Conservation (phyloP, 2,113 vertebrate genomes). For the Hepsetus odoe region DNA sequence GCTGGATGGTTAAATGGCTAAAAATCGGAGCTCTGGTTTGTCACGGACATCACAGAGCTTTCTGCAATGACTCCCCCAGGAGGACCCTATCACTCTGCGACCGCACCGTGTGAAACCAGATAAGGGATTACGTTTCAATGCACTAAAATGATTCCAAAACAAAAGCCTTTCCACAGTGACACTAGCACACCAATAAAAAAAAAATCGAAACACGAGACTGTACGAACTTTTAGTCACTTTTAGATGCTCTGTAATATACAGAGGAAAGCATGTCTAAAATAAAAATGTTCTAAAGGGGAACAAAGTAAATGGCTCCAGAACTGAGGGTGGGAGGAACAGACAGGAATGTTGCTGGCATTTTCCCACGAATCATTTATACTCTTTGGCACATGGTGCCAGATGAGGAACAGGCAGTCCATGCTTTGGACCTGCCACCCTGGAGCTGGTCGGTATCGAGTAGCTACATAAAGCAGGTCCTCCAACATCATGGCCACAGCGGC, state of each 20-base stretch:
- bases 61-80: neutral
- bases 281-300: conserved; percentile 50
- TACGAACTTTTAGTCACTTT: conserved; percentile 25
- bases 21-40: neutral
- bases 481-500: conserved; percentile 22
- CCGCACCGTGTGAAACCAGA: conserved; percentile 13
- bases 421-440: conserved; percentile 20
- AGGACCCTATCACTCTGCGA: neutral
- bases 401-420: conserved; percentile 16
- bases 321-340: conserved; percentile 46
- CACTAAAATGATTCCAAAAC: neutral
- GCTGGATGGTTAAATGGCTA: neutral
- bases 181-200: neutral
- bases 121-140: conserved; percentile 28
- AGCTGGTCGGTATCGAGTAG: conserved; percentile 1
- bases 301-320: conserved; percentile 24
- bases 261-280: conserved; percentile 61
- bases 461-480: neutral
- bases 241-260: conserved; percentile 39
- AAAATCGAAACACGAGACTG: conserved; percentile 18
- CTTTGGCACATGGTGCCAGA: conserved; percentile 34
- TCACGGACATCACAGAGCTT: neutral
- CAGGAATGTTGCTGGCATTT: conserved; percentile 61
- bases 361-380: conserved; percentile 52
- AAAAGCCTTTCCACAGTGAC: conserved; percentile 5